Evolutionary conservation across 2,113 vertebrate genomes (phyloP).

Genomic region (human (Homo sapiens)): GRCh38 chr14:28918501-28919000

Average conservation of each 20-base stretch:
- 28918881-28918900: neutral
- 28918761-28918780: neutral
- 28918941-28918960: neutral
- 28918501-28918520: neutral
- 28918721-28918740: neutral
- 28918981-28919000: neutral
- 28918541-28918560: neutral
- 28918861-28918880: neutral
- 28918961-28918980: neutral
- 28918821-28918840: neutral
- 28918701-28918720: neutral
- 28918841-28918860: neutral
- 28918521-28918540: neutral
- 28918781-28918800: neutral
- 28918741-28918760: neutral
- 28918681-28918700: neutral
- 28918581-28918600: neutral
- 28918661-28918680: neutral
- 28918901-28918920: neutral
- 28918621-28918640: neutral
- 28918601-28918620: conserved; percentile 1
- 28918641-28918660: neutral
- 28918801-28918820: neutral
- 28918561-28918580: neutral
- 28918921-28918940: neutral